These are phyloP conservation scores for Hedya salicella DNA, from an alignment of 2,888 invertebrate genomes.

Conservation along the genomic window DNA sequence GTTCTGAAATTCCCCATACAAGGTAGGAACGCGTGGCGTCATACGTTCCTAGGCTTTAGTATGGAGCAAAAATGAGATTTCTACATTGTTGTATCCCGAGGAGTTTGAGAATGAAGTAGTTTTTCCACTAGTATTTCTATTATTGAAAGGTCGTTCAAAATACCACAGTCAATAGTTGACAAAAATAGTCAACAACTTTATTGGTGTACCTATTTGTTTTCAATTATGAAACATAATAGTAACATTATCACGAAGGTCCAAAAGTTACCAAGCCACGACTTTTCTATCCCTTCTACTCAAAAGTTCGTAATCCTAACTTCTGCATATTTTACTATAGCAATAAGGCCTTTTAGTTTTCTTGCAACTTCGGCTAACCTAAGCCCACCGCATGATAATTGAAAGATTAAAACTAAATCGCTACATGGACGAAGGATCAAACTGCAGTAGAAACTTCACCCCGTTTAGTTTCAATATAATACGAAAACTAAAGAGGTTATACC, in stretches of 20 bases:
- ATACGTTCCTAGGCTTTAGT: no score
- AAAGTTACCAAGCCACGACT: constrained; percentile 22
- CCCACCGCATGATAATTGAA: constrained; percentile 33
- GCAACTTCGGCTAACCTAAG: constrained; percentile 23
- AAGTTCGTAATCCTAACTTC: background rate
- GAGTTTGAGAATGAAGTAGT: no score
- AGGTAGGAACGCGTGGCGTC: no score
- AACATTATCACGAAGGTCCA: constrained; percentile 22
- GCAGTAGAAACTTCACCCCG: constrained; percentile 24
- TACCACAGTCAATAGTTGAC: no score
- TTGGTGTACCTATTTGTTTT: no score
- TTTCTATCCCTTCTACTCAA: background rate
- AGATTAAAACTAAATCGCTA: constrained; percentile 22
- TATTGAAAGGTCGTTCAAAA: no score
- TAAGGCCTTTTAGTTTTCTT: background rate
- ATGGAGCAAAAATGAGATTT: no score
- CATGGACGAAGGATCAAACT: constrained; percentile 10
- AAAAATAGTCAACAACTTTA: no score
- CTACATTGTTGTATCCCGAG: no score
- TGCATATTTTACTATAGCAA: background rate
- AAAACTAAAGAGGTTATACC: no score
- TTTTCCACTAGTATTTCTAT: no score
- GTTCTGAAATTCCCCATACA: no score
- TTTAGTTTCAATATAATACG: constrained; percentile 2
- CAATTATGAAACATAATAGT: constrained; percentile 29